Evolutionary conservation across 2,888 invertebrate species (phyloP).

Genomic region (Xestoiulus laeticollis): DNA sequence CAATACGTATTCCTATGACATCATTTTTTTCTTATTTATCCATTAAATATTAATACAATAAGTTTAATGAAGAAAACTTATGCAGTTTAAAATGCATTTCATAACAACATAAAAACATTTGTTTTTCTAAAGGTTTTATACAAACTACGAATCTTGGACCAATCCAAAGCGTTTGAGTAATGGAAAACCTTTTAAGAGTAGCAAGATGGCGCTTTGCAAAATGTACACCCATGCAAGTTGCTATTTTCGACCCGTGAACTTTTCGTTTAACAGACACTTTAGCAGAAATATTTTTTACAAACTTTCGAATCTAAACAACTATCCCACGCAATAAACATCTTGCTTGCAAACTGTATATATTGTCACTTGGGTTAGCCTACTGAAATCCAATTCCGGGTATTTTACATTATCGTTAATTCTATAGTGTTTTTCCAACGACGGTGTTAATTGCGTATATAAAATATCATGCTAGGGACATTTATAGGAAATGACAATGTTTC

Average conservation of each 20-base stretch:
- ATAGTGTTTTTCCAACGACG: too few species aligned
- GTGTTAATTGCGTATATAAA: too few species aligned
- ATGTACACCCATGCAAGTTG: neutral
- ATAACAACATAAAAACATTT: neutral
- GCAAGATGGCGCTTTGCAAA: neutral
- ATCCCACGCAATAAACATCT: neutral
- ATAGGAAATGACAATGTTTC: too few species aligned
- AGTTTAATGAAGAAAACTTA: too few species aligned
- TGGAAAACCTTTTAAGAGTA: neutral
- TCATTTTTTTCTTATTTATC: too few species aligned
- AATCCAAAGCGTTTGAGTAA: neutral
- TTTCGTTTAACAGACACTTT: neutral
- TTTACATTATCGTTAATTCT: too few species aligned
- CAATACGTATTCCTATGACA: too few species aligned
- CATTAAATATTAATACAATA: too few species aligned
- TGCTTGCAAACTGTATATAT: too few species aligned
- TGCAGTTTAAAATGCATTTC: too few species aligned
- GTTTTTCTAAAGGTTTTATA: neutral
- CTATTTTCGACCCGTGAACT: neutral
- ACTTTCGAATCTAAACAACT: neutral
- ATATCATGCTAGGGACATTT: too few species aligned
- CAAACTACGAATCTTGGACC: neutral
- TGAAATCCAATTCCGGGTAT: neutral
- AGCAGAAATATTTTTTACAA: neutral
- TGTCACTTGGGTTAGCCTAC: too few species aligned